phyloP scores from a whole-genome alignment of 2,797 vertebrate genomes.

The Balearica regulorum region DNA sequence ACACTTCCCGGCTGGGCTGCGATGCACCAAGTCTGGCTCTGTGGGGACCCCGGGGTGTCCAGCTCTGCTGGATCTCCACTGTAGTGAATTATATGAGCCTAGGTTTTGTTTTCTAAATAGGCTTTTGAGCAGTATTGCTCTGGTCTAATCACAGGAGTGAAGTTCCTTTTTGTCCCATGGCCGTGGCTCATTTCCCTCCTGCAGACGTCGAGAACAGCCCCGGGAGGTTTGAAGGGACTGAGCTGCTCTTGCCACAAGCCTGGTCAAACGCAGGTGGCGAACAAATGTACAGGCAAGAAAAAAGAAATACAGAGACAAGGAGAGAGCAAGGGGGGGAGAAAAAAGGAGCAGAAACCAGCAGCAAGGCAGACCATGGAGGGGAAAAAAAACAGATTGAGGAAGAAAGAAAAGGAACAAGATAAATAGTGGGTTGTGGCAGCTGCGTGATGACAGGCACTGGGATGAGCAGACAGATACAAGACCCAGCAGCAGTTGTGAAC shows the following conservation, averaged over 20 bases:
- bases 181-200: not conserved
- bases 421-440: not conserved
- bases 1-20: rapidly evolving
- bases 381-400: not conserved
- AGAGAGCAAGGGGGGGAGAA: not conserved
- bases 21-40: rapidly evolving
- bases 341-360: not conserved
- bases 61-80: not conserved
- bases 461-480: not conserved
- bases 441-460: not conserved
- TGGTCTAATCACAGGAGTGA: not conserved
- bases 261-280: not conserved
- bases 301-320: not conserved
- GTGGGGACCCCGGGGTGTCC: not conserved
- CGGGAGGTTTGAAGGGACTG: not conserved
- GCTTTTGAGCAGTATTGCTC: not conserved
- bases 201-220: rapidly evolving
- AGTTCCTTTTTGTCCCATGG: not conserved
- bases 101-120: not conserved
- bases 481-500: slow-evolving; percentile 27
- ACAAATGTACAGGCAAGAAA: not conserved
- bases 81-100: not conserved
- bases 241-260: not conserved
- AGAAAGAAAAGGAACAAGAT: not conserved
- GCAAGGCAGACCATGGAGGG: not conserved